Conservation (phyloP, 2,113 vertebrate species). For the Pelecanoides urinatrix region DNA sequence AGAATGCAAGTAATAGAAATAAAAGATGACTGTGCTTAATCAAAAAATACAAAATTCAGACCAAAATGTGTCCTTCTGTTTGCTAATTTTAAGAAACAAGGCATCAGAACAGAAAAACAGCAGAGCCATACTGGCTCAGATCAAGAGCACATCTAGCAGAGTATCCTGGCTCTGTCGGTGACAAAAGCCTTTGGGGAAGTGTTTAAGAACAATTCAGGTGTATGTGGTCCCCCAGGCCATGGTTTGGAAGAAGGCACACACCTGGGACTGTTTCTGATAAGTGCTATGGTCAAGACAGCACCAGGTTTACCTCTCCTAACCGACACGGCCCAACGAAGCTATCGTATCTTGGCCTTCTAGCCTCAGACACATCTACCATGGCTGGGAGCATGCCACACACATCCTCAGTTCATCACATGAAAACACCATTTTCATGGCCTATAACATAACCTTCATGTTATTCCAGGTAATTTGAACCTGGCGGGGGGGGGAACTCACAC, state of each 20-base stretch:
- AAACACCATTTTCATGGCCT: neutral
- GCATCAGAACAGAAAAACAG: neutral
- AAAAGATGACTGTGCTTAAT: neutral
- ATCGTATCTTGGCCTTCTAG: neutral
- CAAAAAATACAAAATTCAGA: neutral
- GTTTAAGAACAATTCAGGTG: neutral
- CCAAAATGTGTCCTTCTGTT: neutral
- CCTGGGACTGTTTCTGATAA: neutral
- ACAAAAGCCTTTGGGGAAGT: neutral
- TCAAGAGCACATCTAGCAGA: neutral
- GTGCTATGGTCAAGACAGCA: neutral
- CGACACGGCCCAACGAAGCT: no score
- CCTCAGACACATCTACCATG: neutral
- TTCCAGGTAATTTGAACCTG: neutral
- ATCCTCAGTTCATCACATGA: neutral
- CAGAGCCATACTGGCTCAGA: neutral
- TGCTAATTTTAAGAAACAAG: neutral
- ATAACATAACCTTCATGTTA: neutral
- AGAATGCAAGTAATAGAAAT: neutral
- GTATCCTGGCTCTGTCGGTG: neutral
- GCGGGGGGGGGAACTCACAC: neutral
- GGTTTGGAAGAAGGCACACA: neutral
- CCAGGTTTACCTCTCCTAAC: neutral
- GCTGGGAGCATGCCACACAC: neutral
- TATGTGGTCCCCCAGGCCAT: neutral